Evolutionary conservation across 2,888 invertebrate genomes (phyloP), one percentile per base, ranked within the genome.

Genomic region (Aquatica leii): DNA sequence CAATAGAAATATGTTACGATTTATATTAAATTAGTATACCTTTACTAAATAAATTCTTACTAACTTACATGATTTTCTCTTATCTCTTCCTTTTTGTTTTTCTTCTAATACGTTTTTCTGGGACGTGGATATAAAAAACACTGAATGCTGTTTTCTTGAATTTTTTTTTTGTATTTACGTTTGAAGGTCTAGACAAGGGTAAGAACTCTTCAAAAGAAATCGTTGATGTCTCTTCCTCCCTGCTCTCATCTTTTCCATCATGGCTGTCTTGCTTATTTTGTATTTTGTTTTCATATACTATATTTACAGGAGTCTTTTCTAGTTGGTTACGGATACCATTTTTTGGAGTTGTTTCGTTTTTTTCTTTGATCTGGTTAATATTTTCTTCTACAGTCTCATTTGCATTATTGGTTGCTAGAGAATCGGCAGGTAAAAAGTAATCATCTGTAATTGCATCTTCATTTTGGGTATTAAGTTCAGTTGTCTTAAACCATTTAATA

Each of bases 151-250:
- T 31, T 31, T 31, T 31, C 31, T 31, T 31, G 31, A 31, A 6
- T 37, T 37, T 12, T 24, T 37, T 37, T 37, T 37, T 37, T 37
- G 37, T 37, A 37, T 37, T 37, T 37, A 37, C 37, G 37, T 37
- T 37, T 11, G 31, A 31, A 9, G 37, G 4, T 37, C 12, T 11
- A 37, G 37, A 2, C 11, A 37, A 37, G 37, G 37, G 11, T 37
- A 31, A 9, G 9, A 31, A 31, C 31, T 9, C 31, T 5, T 37
- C 37, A 37, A 37, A 37, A 37, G 37, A 37, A 6, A 37, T 37
- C 11, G 37, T 37, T 12, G n/a, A 37, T 11, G 37, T 37, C 9
- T 12, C 37, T n/a, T 37, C 37, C 37, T 37, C 11, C 4, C 9
- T 6, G 11, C 37, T 2, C 4, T 6, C 11, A 37, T 37, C n/a